A percentile compares a stretch with the other conserved stretches of the same genome.
Evolutionary conservation across 2,888 invertebrate genomes (phyloP).

Genomic region (Polyommatus icarus): DNA sequence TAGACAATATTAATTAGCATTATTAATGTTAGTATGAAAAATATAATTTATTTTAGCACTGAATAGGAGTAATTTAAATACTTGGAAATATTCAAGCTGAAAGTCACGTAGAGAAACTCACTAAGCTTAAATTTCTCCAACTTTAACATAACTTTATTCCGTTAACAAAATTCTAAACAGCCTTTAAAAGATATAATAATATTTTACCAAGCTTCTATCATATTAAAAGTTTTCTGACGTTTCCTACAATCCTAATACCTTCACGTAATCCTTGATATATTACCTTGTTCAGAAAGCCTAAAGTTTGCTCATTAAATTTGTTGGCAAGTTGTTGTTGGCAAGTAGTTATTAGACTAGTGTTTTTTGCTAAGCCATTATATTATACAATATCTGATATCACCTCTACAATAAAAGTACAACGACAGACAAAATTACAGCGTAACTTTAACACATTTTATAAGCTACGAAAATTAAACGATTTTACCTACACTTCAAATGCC

Average conservation of each 20-base stretch:
- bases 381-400: too few relatives aligned
- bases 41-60: too few relatives aligned
- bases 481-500: too few relatives aligned
- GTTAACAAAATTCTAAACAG: neutral
- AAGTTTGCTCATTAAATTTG: conserved; percentile 3
- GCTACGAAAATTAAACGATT: too few relatives aligned
- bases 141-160: neutral
- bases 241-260: neutral
- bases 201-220: neutral
- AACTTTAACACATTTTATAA: too few relatives aligned
- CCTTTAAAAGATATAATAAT: neutral
- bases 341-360: neutral
- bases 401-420: too few relatives aligned
- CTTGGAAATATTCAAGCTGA: too few relatives aligned
- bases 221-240: conserved; percentile 7
- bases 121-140: neutral
- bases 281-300: neutral
- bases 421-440: too few relatives aligned
- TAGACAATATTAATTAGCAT: too few relatives aligned
- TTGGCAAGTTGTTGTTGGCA: neutral
- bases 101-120: neutral
- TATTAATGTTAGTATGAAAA: too few relatives aligned
- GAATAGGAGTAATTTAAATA: too few relatives aligned
- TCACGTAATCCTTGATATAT: neutral
- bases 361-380: neutral